A percentile compares a stretch with the other conserved stretches of the same genome.
phyloP scores from a whole-genome alignment of 2,888 invertebrate species.

The Drosophila tripunctata region DNA sequence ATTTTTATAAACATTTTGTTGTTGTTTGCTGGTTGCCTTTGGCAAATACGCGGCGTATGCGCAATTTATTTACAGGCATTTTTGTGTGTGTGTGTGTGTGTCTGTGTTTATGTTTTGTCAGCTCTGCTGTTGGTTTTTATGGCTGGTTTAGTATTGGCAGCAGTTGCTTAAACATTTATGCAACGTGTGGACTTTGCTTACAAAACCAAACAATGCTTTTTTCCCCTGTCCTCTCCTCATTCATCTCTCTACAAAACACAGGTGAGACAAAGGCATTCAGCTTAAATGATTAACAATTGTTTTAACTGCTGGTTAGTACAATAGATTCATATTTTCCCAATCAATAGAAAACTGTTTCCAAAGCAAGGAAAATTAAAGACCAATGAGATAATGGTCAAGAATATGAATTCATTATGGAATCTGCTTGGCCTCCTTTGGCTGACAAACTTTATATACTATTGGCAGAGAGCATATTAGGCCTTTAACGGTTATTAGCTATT shows the following conservation, averaged over 20 bases:
- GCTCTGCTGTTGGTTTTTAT: constrained; percentile 46
- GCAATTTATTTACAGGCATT: constrained; percentile 66
- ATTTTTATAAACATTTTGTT: constrained; percentile 62
- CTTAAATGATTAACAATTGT: constrained; percentile 47
- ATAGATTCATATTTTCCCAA: constrained; percentile 20
- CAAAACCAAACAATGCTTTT: constrained; percentile 2
- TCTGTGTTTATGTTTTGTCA: no score
- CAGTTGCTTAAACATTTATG: constrained; percentile 64
- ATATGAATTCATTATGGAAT: no score
- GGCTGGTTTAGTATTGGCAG: constrained; percentile 42
- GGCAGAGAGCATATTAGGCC: no score
- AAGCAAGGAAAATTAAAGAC: no score
- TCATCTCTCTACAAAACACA: no score
- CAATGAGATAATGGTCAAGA: no score
- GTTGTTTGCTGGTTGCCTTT: constrained; percentile 34
- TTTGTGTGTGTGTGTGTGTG: constrained; percentile 29
- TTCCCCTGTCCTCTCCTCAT: no score
- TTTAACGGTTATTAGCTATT: no score
- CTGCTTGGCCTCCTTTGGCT: no score
- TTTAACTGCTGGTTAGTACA: constrained; percentile 20
- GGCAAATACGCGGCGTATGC: constrained; percentile 63
- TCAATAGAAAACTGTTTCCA: neutral
- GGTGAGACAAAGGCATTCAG: constrained; percentile 15
- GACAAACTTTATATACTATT: no score
- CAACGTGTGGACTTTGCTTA: constrained; percentile 39